phyloP scores from a whole-genome alignment of 2,888 invertebrate species.

The Drosophila vallismaia region DNA sequence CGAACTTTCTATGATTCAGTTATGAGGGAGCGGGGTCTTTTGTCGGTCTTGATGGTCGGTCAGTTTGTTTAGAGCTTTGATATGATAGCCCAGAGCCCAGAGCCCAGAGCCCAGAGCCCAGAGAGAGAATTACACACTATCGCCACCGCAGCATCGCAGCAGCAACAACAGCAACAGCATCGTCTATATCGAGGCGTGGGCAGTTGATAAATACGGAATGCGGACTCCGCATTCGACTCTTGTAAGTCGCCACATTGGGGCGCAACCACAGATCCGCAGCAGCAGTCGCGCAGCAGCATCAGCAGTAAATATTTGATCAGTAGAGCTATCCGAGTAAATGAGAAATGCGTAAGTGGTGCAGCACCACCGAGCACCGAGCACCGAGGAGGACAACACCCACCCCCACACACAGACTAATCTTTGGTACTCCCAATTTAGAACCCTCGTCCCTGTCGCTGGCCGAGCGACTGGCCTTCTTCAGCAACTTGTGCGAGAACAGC shows the following conservation, averaged over 20 bases:
- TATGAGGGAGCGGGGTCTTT: slow-evolving; percentile 22
- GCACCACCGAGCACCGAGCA: not conserved
- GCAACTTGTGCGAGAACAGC: slow-evolving; percentile 74
- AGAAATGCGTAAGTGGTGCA: slow-evolving; percentile 70
- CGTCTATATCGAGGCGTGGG: slow-evolving; percentile 26
- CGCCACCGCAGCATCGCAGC: slow-evolving; percentile 6
- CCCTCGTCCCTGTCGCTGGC: slow-evolving; percentile 82
- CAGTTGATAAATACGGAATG: slow-evolving; percentile 45
- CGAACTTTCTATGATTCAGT: slow-evolving; percentile 41
- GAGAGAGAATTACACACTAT: slow-evolving; percentile 28
- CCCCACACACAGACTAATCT: not conserved
- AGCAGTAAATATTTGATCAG: slow-evolving; percentile 36
- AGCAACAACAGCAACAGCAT: slow-evolving; percentile 3
- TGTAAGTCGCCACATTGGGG: slow-evolving; percentile 12
- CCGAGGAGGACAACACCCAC: not conserved
- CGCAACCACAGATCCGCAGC: slow-evolving; percentile 32
- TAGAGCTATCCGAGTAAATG: slow-evolving; percentile 44
- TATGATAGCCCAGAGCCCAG: slow-evolving; percentile 25
- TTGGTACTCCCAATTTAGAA: slow-evolving; percentile 57
- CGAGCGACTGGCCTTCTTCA: slow-evolving; percentile 82
- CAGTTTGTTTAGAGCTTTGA: slow-evolving; percentile 37
- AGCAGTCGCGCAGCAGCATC: slow-evolving; percentile 20
- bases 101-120: slow-evolving; percentile 18
- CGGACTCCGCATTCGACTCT: slow-evolving; percentile 18
- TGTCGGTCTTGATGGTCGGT: slow-evolving; percentile 9